Evolutionary conservation across 2,113 vertebrate genomes (phyloP).

Genomic region (Amblyopsis rosae): DNA sequence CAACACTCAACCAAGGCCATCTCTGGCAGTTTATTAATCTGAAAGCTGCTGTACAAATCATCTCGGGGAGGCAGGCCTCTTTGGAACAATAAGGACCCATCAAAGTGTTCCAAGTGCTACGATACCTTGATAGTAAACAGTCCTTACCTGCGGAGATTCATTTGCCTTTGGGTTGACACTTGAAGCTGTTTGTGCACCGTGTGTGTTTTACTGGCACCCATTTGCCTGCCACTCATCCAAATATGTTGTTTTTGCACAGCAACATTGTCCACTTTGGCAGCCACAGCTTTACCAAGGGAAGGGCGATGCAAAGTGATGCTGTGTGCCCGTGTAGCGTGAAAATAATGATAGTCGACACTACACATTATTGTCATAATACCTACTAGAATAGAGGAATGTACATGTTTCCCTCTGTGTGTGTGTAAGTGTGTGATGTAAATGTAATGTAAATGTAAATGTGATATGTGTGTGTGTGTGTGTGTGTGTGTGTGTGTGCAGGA

Average conservation of each 20-base stretch:
- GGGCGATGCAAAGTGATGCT: conserved; percentile 33
- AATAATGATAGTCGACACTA: too few species aligned
- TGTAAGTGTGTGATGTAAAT: too few species aligned
- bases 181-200: conserved; percentile 36
- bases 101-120: too few species aligned
- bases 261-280: conserved; percentile 47
- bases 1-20: background rate
- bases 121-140: background rate
- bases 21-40: background rate
- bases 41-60: background rate
- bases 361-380: too few species aligned
- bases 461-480: too few species aligned
- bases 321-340: too few species aligned
- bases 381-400: too few species aligned
- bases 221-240: conserved; percentile 58
- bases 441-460: too few species aligned
- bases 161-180: conserved; percentile 64
- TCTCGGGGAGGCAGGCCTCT: background rate
- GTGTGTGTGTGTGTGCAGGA: too few species aligned
- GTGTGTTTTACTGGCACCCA: conserved; percentile 34
- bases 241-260: conserved; percentile 48
- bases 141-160: background rate
- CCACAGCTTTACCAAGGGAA: conserved; percentile 54
- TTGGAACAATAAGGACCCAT: background rate
- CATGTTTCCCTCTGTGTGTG: too few species aligned